Base-by-base conservation (phyloP, 2,797 vertebrate genomes). In the Argyrosomus regius region DNA sequence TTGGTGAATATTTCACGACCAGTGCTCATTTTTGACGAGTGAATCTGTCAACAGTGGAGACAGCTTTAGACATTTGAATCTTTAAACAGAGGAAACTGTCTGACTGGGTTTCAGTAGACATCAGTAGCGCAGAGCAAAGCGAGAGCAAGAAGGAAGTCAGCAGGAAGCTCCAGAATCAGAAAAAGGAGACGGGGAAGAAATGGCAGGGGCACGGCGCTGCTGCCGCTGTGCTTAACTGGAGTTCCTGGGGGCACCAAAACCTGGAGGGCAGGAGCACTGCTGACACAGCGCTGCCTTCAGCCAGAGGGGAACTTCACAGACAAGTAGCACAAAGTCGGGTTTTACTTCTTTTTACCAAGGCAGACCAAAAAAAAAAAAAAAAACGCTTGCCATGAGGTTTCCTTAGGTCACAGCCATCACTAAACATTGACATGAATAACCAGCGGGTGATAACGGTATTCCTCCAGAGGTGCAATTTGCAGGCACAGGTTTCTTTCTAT, bases 71-170 rank as follows among this genome's bases (percentile, higher is more conserved):
- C 71, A 78, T 84, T 75, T 91, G 87, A 93, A 93, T 93, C 81
- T 92, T 93, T 92, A 92, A 92, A 90, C 77, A 87, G 91, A 87
- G 90, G 91, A 92, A 93, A 91, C 90, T 83, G 88, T 89, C 92
- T 65, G 80, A 84, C 86, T 77, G 72, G 78, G 85, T 90, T 93
- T 89, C 90, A 84, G 79, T 63, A 57, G 76, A 77, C 70, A 75
- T 80, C 69, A 69, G 78, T 48, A 41, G 80, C 16, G 28, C 14
- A 5, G 59, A 67, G 86, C 69, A 72, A 69, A 72, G 75, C 5
- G 10, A 72, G 80, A 59, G 56, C 62, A 11, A 78, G 82, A 75
- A 78, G 88, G 83, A 88, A 88, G 71, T 65, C 48, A 66, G 67
- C 87, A 85, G 87, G 87, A 89, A 84, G 78, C 80, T 86, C 70